These are phyloP conservation scores for Lycaena phlaeas DNA, from an alignment of 2,888 invertebrate genomes.

Conservation along the genomic window DNA sequence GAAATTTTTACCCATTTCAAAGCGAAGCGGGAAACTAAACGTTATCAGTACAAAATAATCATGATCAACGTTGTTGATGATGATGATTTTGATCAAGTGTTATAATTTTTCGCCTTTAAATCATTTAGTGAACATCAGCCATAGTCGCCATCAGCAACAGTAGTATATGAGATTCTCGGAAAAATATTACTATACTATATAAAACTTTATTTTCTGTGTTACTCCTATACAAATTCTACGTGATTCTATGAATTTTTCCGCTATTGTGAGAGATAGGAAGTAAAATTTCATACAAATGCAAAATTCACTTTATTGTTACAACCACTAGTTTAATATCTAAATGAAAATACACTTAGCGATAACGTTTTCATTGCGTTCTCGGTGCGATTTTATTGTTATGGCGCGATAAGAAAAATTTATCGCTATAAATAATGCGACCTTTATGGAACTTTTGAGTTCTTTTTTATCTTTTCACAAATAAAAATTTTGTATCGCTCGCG, in stretches of 20 bases:
- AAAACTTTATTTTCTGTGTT: too few species aligned
- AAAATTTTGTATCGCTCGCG: not conserved
- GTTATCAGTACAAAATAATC: too few species aligned
- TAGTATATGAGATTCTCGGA: too few species aligned
- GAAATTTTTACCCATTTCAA: too few species aligned
- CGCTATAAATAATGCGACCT: constrained; percentile 19
- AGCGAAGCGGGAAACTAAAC: too few species aligned
- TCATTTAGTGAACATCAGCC: too few species aligned
- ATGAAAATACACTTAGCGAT: constrained; percentile 31
- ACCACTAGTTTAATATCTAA: constrained; percentile 6
- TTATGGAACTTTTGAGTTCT: constrained; percentile 16
- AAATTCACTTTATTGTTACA: not conserved
- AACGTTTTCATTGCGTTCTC: constrained; percentile 30
- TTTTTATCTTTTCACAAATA: constrained; percentile 8
- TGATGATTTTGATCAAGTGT: too few species aligned
- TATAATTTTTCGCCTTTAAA: too few species aligned
- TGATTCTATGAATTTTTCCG: not conserved
- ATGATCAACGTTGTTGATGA: too few species aligned
- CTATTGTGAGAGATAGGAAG: not conserved
- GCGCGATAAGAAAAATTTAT: constrained; percentile 22
- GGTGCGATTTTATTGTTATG: constrained; percentile 21
- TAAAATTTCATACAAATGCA: not conserved
- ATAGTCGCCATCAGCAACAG: too few species aligned
- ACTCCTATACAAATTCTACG: too few species aligned
- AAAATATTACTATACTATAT: too few species aligned